Conservation (phyloP, 2,888 invertebrate genomes). For the Brachylomia viminalis region DNA sequence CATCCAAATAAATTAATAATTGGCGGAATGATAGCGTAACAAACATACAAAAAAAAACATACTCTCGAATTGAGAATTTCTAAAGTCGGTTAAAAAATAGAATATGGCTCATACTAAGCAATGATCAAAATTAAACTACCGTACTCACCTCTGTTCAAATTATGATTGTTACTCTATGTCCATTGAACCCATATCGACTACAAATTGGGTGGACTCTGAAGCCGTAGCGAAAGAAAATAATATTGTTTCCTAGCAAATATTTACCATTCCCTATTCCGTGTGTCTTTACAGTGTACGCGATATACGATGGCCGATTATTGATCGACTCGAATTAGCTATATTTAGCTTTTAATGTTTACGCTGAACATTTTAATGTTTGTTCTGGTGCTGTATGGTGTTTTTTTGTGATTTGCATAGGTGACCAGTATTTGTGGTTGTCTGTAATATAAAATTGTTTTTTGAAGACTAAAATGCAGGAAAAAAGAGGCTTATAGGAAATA, state of each 20-base stretch:
- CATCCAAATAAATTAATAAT: too few relatives aligned
- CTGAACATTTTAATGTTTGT: slow-evolving; percentile 3
- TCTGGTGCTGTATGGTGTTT: too few relatives aligned
- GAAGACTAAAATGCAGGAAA: not conserved
- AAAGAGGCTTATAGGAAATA: not conserved
- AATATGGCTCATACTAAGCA: not conserved
- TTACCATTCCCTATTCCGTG: slow-evolving; percentile 83
- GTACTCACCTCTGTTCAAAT: slow-evolving; percentile 58
- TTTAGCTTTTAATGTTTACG: slow-evolving; percentile 49
- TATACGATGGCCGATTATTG: slow-evolving; percentile 71
- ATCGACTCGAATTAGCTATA: slow-evolving; percentile 62
- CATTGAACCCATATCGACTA: slow-evolving; percentile 87
- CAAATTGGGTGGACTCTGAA: slow-evolving; percentile 85
- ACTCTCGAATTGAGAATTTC: too few relatives aligned
- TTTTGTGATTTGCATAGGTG: not conserved
- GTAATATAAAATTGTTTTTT: not conserved
- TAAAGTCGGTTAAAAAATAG: too few relatives aligned
- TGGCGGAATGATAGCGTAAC: too few relatives aligned
- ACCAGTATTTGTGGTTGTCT: not conserved
- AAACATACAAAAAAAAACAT: too few relatives aligned
- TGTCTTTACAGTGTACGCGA: slow-evolving; percentile 75
- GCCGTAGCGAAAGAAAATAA: slow-evolving; percentile 86
- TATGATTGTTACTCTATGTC: slow-evolving; percentile 75
- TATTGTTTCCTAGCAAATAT: slow-evolving; percentile 90
- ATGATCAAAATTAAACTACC: not conserved